Base-by-base conservation (phyloP, 2,888 invertebrate species). In the Catonia carolina region DNA sequence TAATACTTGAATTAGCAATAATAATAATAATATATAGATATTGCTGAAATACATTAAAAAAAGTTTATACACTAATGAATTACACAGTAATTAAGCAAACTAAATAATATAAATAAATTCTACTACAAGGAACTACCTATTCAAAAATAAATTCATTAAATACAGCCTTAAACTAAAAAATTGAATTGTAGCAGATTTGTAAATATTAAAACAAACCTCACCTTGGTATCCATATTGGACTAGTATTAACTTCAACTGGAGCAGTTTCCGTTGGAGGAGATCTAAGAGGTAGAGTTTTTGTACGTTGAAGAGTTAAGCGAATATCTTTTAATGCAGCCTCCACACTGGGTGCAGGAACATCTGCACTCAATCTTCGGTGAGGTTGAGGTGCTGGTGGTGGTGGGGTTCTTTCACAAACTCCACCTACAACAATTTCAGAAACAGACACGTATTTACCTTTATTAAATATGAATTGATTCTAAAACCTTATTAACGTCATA, bases 321-420 rank as follows among this genome's bases (percentile, higher is more conserved):
- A 92, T 91, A 65, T 91, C 91, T 69, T 87, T 87, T 67, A 89
- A 83, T 36, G 87, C 86, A 65, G 87, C 82, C 70, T 81, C 79
- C 61, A 77, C 74, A 8, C 64, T 58, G 12, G 63, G 62, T 10
- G 58, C 52, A 5, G 57, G 18, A 12, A 45, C 17, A 17, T 47
- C 48, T 6, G 23, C 49, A 47, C 58, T 72, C 60, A 72, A 63
- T 64, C 78, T 60, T 12, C 56, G 56, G 47, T 65, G 79, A 36
- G 85, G 80, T 72, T 85, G 85, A 52, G 86, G 85, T 60, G 84
- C 85, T 41, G 85, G 86, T 31, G 86, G 83, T 18, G 86, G 85
- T 23, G 65, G 61, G 2, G 59, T 59, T n/a, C 57, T 50, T 14
- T 59, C 55, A 55, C 55, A 53, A 10, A 39, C 42, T 41, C 59